Conservation (phyloP, 1,140 invertebrate genomes). For the Aphis gossypii region DNA sequence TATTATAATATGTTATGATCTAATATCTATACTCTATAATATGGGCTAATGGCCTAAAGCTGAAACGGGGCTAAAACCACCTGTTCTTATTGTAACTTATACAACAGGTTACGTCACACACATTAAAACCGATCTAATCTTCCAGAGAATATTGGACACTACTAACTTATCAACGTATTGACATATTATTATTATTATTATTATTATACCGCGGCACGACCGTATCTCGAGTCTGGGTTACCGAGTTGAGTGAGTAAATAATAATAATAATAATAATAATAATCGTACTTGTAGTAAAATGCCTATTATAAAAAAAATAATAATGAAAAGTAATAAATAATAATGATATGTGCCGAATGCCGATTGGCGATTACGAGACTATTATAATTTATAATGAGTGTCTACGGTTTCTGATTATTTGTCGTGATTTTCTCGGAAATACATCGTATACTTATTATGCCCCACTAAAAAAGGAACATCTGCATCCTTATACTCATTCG, state of each 20-base stretch:
- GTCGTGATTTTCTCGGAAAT: not conserved
- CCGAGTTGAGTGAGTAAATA: not conserved
- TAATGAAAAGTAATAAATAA: not conserved
- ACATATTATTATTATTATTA: not conserved
- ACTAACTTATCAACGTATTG: not conserved
- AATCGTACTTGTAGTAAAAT: not conserved
- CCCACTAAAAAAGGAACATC: not conserved
- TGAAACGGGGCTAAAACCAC: too few species aligned
- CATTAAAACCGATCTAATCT: not conserved
- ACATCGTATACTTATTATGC: not conserved
- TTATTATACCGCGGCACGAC: not conserved
- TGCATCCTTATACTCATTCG: not conserved
- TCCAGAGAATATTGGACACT: not conserved
- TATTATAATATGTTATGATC: too few species aligned
- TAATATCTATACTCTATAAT: too few species aligned
- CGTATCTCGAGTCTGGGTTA: not conserved
- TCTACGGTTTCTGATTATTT: not conserved
- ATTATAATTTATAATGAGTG: slow-evolving; percentile 19
- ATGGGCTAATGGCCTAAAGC: too few species aligned
- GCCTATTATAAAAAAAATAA: too few species aligned
- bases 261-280: not conserved
- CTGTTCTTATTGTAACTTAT: too few species aligned
- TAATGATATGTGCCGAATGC: not conserved
- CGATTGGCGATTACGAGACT: slow-evolving; percentile 1
- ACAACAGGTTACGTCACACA: too few species aligned